Evolutionary conservation across 2,888 invertebrate genomes (phyloP).

Genomic region (Apeira syringaria): DNA sequence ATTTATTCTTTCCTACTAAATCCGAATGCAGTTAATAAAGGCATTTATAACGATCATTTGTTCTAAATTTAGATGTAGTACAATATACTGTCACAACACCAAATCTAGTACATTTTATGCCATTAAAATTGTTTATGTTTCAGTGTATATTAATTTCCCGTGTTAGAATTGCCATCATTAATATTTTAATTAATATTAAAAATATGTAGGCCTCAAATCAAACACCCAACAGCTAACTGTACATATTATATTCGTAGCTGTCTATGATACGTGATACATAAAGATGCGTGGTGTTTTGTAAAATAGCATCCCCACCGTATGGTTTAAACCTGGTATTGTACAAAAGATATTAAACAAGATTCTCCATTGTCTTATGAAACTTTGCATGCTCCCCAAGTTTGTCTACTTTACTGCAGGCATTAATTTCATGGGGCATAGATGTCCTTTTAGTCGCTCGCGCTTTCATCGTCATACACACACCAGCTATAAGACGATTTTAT

Average conservation of each 20-base stretch:
- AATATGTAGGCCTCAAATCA: too few relatives aligned
- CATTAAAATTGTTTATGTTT: too few relatives aligned
- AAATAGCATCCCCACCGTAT: conserved; percentile 11
- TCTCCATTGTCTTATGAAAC: not conserved
- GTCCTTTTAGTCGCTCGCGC: not conserved
- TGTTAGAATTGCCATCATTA: too few relatives aligned
- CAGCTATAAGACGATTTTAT: not conserved
- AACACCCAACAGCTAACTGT: not conserved
- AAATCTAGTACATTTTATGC: too few relatives aligned
- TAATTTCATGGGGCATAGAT: not conserved
- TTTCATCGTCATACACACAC: not conserved
- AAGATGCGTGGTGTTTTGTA: not conserved
- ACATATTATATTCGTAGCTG: not conserved
- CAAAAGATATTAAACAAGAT: conserved; percentile 2
- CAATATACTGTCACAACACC: too few relatives aligned
- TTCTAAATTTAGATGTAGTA: too few relatives aligned
- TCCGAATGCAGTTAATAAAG: too few relatives aligned
- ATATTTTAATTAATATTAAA: too few relatives aligned
- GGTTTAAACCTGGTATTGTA: conserved; percentile 12
- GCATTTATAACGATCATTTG: too few relatives aligned
- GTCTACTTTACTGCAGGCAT: not conserved
- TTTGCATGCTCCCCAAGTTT: not conserved
- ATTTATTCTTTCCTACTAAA: too few relatives aligned
- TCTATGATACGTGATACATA: not conserved
- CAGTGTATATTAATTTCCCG: too few relatives aligned